phyloP scores from a whole-genome alignment of 2,888 invertebrate genomes.

The Eretmocerus hayati region DNA sequence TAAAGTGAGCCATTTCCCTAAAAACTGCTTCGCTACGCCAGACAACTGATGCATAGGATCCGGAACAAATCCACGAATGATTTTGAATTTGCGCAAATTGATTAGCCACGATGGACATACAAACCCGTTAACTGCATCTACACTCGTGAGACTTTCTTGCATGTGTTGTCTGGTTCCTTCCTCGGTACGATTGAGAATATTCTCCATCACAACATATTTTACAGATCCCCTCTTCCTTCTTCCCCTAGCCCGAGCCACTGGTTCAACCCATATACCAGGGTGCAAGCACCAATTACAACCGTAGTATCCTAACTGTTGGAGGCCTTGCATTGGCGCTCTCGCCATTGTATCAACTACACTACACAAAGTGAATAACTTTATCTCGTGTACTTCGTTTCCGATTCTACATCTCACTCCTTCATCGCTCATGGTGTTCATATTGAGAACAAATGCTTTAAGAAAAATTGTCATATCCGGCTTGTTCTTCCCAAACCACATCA shows the following conservation, averaged over 20 bases:
- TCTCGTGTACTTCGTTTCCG: not conserved
- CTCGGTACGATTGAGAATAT: not conserved
- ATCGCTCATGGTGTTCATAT: not conserved
- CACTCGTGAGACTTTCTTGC: not conserved
- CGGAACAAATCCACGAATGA: not conserved
- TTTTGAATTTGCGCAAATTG: not conserved
- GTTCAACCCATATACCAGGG: not conserved
- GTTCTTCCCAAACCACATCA: slow-evolving; percentile 1
- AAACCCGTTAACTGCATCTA: not conserved
- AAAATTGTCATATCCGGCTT: not conserved
- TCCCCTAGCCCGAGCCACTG: too few relatives aligned
- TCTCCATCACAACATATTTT: not conserved
- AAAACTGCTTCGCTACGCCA: not conserved
- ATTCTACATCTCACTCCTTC: not conserved
- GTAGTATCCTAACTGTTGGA: not conserved
- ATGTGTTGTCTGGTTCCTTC: not conserved
- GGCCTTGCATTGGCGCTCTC: not conserved
- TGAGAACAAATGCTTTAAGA: not conserved
- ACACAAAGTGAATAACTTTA: not conserved
- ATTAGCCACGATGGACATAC: not conserved
- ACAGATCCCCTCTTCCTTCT: too few relatives aligned
- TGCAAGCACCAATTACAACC: slow-evolving; percentile 1
- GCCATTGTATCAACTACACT: not conserved
- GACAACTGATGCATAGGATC: not conserved
- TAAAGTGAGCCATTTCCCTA: not conserved